Base-by-base conservation (phyloP, 2,888 invertebrate genomes). In the Plebejus anna region DNA sequence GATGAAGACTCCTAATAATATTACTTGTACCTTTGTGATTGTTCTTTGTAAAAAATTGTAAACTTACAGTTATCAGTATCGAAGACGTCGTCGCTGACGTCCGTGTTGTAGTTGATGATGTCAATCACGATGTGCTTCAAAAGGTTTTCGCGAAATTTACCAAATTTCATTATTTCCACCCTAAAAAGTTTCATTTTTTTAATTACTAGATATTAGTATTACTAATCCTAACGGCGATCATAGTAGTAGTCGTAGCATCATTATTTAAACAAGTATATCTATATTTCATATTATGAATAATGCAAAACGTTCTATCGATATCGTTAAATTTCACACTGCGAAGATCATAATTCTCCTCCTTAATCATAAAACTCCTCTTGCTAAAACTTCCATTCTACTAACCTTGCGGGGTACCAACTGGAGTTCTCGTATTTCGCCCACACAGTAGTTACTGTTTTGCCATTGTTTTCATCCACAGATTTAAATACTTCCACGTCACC, bases 351-450 rank as follows among this genome's bases (percentile, higher is more conserved):
- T 47, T 22, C 7, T 22, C 59, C 22, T 22, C 0, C 22, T 22
- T 22, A 22, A 22, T 22, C 22, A 22, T 22, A 22, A 22, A 22
- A 22, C 22, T 59, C 7, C 6, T 59, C 22, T 59, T 47, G 9
- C 9, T 47, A 9, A 47, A 9, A 47, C 9, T 47, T 47, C 47
- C 47, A 47, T 47, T 9, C 47, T 59, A 77, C 75, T 61, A 83
- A 90, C 90, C 86, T 89, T n/a, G 88, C 80, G 36, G 91, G 91
- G 32, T 83, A 77, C 88, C 88, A 90, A 0, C 76, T 77, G 0
- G 77, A 76, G 1, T 79, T 55, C n/a, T 84, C 80, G 72, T 83
- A 85, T 32, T 57, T 70, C 2, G 87, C 90, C 88, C 89, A 90
- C n/a, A 90, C n/a, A 28, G 83, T 84, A 22, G 79, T 51, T 75